Conservation (phyloP, 92 coral and sea anemone genomes). For the Parazoanthus atlanticus region DNA sequence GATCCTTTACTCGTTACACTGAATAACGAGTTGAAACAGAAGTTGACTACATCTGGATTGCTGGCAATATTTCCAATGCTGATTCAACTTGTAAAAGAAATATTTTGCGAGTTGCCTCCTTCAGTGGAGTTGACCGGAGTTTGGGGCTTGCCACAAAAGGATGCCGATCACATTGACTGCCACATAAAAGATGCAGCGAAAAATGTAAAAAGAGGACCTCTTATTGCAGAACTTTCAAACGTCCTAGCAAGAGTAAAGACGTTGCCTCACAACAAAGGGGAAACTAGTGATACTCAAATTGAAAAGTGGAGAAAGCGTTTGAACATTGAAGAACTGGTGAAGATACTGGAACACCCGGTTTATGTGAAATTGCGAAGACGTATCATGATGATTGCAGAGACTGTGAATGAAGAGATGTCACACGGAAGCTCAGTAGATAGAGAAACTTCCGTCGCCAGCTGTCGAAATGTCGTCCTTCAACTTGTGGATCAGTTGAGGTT, state of each 20-base stretch:
- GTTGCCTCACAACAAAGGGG: background rate
- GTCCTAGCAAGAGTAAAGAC: background rate
- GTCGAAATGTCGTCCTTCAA: background rate
- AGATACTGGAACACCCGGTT: background rate
- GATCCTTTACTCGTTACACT: background rate
- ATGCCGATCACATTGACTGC: background rate
- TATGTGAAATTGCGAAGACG: background rate
- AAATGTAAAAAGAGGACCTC: background rate
- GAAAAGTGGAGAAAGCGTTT: background rate
- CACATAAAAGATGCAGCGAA: background rate
- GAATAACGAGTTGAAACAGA: background rate
- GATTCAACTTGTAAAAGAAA: constrained; percentile 14
- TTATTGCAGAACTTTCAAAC: background rate
- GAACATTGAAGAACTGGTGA: background rate
- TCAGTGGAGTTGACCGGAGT: constrained; percentile 7
- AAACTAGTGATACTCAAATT: background rate
- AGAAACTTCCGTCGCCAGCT: constrained; percentile 1
- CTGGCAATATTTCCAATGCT: background rate
- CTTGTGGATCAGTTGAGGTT: background rate
- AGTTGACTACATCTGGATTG: background rate
- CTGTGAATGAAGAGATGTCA: background rate
- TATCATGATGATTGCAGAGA: constrained; percentile 11
- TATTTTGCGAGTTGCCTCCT: background rate
- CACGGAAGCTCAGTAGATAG: background rate
- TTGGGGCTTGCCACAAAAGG: constrained; percentile 1